Base-by-base conservation (phyloP, 2,888 invertebrate genomes). In the Hyalella azteca region DNA sequence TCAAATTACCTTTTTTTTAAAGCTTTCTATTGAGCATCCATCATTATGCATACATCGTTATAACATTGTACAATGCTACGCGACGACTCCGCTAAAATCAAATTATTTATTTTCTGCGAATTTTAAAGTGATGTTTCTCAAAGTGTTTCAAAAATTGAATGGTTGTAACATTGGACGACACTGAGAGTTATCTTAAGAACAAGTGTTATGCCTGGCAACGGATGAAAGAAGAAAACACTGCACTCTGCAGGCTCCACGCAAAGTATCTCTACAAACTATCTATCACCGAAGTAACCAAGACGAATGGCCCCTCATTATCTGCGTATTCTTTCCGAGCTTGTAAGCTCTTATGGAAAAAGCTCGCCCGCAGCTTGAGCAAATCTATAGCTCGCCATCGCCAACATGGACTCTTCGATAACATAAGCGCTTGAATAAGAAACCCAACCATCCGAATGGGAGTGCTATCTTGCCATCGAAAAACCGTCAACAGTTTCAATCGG, bases 401-500 rank as follows among this genome's bases (percentile, higher is more conserved):
- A 66, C 66, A 66, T 66, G 36, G 11, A 36, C 66, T 36, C 36
- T 36, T 66, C 66, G 66, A 66, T 66, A 66, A 29, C 66, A 66
- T 66, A 66, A 66, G 66, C 66, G 66, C 15, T 36, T 66, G 66
- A 66, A 66, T 66, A 66, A 66, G 66, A 66, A 66, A 66, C 66
- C 66, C 36, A 66, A 66, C 66, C 66, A 66, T 36, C 36, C 66
- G 66, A 66, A 66, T 66, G 66, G 66, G 66, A 66, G 66, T 66
- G 66, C 66, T 66, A 66, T 66, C 66, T 66, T 36, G 32, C 36
- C 66, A 66, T 66, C 66, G 66, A 36, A 66, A 66, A 66, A 66
- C 66, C 66, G 66, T 66, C 66, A 66, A 66, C 66, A 66, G 66
- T 66, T 66, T 66, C 66, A 66, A 66, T 66, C 66, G 66, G 66